These are phyloP conservation scores for Drosophila borborema DNA, from an alignment of 2,888 invertebrate genomes.

Conservation along the genomic window DNA sequence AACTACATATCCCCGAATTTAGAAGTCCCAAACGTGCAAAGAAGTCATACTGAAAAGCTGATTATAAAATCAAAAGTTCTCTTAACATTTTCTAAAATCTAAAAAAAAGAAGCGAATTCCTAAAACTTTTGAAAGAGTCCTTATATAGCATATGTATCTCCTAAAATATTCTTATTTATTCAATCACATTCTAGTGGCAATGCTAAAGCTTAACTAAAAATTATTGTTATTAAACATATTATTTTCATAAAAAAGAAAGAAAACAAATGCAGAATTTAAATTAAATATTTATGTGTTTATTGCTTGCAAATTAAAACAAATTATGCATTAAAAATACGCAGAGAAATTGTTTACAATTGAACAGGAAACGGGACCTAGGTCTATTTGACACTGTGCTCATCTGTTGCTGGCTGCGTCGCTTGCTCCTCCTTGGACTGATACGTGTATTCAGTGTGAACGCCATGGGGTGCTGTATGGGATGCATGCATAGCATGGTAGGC, in stretches of 20 bases:
- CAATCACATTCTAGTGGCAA: neutral
- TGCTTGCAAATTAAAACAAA: constrained; percentile 58
- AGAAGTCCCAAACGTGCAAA: neutral
- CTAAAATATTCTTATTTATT: neutral
- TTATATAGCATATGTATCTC: neutral
- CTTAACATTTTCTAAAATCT: neutral
- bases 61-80: neutral
- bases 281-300: constrained; percentile 43
- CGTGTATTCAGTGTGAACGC: constrained; percentile 54
- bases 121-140: neutral
- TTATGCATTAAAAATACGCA: constrained; percentile 61
- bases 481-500: constrained; percentile 78
- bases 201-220: neutral
- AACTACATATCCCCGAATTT: neutral
- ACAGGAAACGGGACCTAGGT: constrained; percentile 34
- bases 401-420: constrained; percentile 29
- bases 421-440: constrained; percentile 60
- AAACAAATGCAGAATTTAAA: neutral
- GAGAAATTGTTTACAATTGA: constrained; percentile 56
- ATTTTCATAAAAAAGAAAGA: neutral
- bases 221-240: neutral
- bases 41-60: neutral
- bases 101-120: neutral
- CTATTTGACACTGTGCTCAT: constrained; percentile 47
- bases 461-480: constrained; percentile 43